Percentiles rank a stretch among this genome's conserved stretches.
phyloP scores from a whole-genome alignment of 2,888 invertebrate species.

The Sarcophaga subvicina region DNA sequence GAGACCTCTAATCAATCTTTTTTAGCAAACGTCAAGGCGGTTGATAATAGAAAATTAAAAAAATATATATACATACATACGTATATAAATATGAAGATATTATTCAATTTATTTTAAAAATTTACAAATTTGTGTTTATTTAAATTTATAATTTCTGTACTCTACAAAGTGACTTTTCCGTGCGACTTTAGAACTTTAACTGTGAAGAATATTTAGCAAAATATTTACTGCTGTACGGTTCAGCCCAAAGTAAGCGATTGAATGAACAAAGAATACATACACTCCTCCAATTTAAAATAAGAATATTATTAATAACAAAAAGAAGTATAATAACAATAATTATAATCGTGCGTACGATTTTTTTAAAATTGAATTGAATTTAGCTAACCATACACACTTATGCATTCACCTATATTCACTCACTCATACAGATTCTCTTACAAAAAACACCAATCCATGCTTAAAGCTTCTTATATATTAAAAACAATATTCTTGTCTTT shows the following conservation, averaged over 20 bases:
- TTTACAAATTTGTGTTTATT: conserved; percentile 7
- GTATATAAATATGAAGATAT: neutral
- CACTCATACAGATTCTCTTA: too few species aligned
- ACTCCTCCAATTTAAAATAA: conserved; percentile 7
- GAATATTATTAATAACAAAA: too few species aligned
- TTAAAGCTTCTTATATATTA: too few species aligned
- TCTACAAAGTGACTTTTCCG: conserved; percentile 72
- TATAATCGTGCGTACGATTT: conserved; percentile 42
- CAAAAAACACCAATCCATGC: too few species aligned
- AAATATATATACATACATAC: neutral
- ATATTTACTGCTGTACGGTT: conserved; percentile 33
- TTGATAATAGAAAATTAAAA: conserved; percentile 5
- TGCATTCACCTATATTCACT: neutral
- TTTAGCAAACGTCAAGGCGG: conserved; percentile 1
- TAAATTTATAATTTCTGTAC: conserved; percentile 8
- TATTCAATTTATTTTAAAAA: neutral
- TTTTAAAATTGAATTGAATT: conserved; percentile 43
- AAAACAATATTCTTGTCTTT: too few species aligned
- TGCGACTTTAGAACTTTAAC: conserved; percentile 75
- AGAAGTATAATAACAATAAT: too few species aligned
- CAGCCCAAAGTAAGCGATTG: conserved; percentile 16
- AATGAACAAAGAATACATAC: neutral
- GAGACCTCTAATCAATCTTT: conserved; percentile 39
- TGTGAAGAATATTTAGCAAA: conserved; percentile 65
- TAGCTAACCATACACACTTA: conserved; percentile 29